Conservation (phyloP, 2,797 vertebrate species). For the Phataginus tricuspis region DNA sequence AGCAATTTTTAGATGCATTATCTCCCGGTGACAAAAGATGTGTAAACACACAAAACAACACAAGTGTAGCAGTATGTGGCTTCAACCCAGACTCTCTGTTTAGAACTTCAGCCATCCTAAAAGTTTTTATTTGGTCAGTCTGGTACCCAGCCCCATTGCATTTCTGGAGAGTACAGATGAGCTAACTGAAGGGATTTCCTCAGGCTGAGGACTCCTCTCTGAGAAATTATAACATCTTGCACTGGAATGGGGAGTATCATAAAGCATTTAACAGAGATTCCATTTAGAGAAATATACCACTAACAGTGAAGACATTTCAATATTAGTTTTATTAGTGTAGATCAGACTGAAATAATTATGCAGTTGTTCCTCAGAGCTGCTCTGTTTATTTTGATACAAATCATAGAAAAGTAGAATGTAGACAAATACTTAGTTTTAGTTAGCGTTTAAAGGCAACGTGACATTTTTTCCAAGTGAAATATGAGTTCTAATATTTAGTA, state of each 20-base stretch:
- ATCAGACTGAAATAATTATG: not conserved
- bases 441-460: slow-evolving; percentile 32
- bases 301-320: not conserved
- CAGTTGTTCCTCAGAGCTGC: not conserved
- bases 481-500: slow-evolving; percentile 39
- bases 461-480: slow-evolving; percentile 55
- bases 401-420: slow-evolving; percentile 45
- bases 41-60: not conserved
- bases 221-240: slow-evolving; percentile 2
- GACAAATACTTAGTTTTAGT: slow-evolving; percentile 68
- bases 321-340: not conserved
- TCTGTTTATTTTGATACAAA: slow-evolving; percentile 52
- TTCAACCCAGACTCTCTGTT: not conserved
- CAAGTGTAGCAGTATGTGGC: not conserved
- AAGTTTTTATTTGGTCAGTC: not conserved
- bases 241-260: not conserved
- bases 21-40: not conserved
- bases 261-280: not conserved
- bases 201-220: not conserved
- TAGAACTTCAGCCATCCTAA: not conserved
- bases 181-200: not conserved
- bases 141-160: not conserved
- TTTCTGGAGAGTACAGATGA: not conserved
- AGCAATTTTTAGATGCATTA: not conserved
- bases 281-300: not conserved